These are phyloP conservation scores for Heliornis fulica DNA, from an alignment of 2,113 vertebrate genomes.

Conservation along the genomic window DNA sequence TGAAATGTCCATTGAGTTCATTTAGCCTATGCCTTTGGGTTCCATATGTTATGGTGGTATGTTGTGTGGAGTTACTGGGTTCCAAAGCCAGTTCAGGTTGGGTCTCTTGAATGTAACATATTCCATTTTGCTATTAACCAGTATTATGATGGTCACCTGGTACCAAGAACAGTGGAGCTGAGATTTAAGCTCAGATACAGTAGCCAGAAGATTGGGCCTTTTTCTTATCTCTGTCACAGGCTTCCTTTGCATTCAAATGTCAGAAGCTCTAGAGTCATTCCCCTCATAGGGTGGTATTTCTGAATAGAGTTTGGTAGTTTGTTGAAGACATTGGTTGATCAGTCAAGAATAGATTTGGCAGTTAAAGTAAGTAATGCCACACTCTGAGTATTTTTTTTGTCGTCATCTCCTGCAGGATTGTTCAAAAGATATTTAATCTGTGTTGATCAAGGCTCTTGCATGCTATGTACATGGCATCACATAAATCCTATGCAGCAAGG, in stretches of 20 bases:
- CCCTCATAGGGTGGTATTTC: neutral
- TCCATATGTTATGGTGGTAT: too few species aligned
- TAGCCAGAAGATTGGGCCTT: neutral
- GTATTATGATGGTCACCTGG: neutral
- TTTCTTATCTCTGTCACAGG: neutral
- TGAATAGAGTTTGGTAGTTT: neutral
- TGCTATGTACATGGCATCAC: neutral
- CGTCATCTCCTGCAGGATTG: neutral
- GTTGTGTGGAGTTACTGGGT: too few species aligned
- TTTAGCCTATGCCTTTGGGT: too few species aligned
- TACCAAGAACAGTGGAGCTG: neutral
- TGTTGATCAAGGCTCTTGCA: neutral
- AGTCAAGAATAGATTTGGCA: neutral
- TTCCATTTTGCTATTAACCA: neutral
- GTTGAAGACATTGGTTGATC: neutral
- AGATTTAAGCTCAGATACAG: neutral
- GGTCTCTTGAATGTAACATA: too few species aligned
- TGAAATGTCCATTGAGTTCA: too few species aligned
- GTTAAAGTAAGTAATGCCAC: neutral
- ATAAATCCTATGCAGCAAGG: neutral
- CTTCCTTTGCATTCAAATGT: neutral
- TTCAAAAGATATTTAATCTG: neutral
- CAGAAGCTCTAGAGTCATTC: neutral
- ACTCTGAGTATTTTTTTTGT: neutral
- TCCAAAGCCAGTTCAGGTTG: too few species aligned